Evolutionary conservation across 1,140 invertebrate species (phyloP), one percentile per base, ranked within the genome.

Genomic region (Glossosoma conforme): DNA sequence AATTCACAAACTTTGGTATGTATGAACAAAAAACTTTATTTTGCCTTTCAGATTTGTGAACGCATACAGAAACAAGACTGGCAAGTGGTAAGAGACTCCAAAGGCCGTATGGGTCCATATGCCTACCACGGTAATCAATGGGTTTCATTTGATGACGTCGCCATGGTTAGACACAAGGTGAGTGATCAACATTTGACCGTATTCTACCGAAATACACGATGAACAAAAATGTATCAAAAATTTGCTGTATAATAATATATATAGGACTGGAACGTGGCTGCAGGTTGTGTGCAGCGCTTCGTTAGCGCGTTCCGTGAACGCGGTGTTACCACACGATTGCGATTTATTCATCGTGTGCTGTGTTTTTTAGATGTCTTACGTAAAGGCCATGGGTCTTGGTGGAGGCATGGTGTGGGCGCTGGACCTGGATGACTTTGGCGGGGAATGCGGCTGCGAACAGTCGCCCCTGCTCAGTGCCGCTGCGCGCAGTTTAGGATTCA

Each of bases 401-500:
- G 91, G 91, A 21, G 83, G 82, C 13, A 93, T 93, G 90, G 80
- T 91, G 2, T 94, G 91, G 91, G 86, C 91, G 0, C 67, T 93
- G 0, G 90, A 84, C 60, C 60, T 84, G 41, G 82, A 84, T 62
- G 84, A 81, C 66, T 88, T 88, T 55, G 80, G 81, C 43, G 86
- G 88, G 54, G 66, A 72, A 38, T 93, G 89, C 57, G 80, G 77
- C 14, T 91, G 88, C 63, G 89, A 90, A 59, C 77, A 81, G 3
- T 87, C 85, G 66, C 89, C 90, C 1, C 66, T 94, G 24, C 66
- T 93, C 0, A 80, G 79, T 47, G 91, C 87, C 1, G 85, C 89
- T 55, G 89, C 52, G 10, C 24, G 56, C 11, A 47, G 47, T 21
- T 35, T 58, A n/a, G 52, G 56, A 10, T 19, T 46, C 18, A 51